phyloP scores from a whole-genome alignment of 2,888 invertebrate genomes.

The Chironomus tentans region DNA sequence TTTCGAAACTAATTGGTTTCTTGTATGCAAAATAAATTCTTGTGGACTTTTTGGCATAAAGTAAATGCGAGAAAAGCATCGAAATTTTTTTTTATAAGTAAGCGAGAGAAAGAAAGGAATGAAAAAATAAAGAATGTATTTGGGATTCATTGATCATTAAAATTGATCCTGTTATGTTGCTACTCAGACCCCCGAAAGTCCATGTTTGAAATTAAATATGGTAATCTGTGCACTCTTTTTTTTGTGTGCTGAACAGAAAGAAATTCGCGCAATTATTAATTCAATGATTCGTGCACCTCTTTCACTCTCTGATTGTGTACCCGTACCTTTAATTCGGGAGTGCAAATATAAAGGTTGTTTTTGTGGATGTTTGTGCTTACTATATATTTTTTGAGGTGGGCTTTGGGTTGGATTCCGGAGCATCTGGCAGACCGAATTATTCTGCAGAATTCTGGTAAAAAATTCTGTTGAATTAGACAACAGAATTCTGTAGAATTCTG shows the following conservation, averaged over 20 bases:
- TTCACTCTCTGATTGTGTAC: not conserved
- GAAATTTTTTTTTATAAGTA: not conserved
- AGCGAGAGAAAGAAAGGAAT: not conserved
- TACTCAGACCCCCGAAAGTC: not conserved
- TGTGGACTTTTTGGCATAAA: not conserved
- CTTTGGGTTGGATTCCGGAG: too few species aligned
- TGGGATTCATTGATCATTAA: conserved; percentile 19
- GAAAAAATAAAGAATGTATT: not conserved
- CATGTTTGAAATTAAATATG: conserved; percentile 21
- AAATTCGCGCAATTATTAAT: conserved; percentile 14
- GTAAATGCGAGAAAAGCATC: not conserved
- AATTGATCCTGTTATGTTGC: conserved; percentile 21
- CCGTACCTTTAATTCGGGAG: not conserved
- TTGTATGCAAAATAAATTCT: conserved; percentile 20
- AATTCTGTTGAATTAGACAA: too few species aligned
- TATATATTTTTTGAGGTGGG: too few species aligned
- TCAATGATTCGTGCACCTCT: conserved; percentile 5
- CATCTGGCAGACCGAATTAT: too few species aligned
- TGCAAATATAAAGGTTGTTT: not conserved
- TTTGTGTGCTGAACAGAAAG: not conserved
- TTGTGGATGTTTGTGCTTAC: too few species aligned
- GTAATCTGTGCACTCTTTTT: not conserved
- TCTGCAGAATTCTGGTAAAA: too few species aligned
- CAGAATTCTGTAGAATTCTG: too few species aligned
- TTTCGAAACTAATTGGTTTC: conserved; percentile 23